Base-by-base conservation (phyloP, 2,113 vertebrate species). In the Mus spicilegus region DNA sequence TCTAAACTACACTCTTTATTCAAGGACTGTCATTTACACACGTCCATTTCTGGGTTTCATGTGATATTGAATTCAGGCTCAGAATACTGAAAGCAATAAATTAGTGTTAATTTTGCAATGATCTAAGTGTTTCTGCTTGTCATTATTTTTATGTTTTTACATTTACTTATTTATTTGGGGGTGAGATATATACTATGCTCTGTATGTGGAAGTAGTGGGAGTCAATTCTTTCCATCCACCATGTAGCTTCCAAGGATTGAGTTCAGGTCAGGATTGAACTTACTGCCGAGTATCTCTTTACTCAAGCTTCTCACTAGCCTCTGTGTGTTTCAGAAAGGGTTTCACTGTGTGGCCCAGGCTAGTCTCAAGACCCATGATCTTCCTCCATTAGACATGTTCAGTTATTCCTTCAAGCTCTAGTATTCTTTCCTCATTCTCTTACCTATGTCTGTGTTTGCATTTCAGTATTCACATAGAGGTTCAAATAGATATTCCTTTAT, bases 1-100 rank as follows among this genome's bases (percentile, higher is more conserved):
- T 58, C 42, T 39, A 42, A 91, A 63, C 51, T 70, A 2, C 22
- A 88, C 69, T 8, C 17, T 36, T 61, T 94, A 26, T 80, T 33
- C 28, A 84, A 26, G 28, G 75, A 81, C 26, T 91, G 49, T 67
- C 69, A 36, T 78, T 51, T 75, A 14, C 51, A 78, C 17, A 51
- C 61, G 36, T 9, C 58, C 39, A 51, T 22, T 67, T 87, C 67
- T 87, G 14, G 20, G 8, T 86, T 93, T 81, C 73, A 49, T 42
- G n/a, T 54, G 54, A 58, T 80, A 2, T 67, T 86, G 24, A 92
- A 90, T 90, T 95, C n/a, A 92, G 72, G 63, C 28, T 94, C 39
- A 92, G 13, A 39, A 65, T 87, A n/a, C 24, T 67, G 4, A 85
- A 51, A 9, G 3, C 26, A 2, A 81, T 85, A 65, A 80, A 85